Evolutionary conservation across 2,888 invertebrate genomes (phyloP), one percentile per base, ranked within the genome.

Genomic region (Tridacna gigas): DNA sequence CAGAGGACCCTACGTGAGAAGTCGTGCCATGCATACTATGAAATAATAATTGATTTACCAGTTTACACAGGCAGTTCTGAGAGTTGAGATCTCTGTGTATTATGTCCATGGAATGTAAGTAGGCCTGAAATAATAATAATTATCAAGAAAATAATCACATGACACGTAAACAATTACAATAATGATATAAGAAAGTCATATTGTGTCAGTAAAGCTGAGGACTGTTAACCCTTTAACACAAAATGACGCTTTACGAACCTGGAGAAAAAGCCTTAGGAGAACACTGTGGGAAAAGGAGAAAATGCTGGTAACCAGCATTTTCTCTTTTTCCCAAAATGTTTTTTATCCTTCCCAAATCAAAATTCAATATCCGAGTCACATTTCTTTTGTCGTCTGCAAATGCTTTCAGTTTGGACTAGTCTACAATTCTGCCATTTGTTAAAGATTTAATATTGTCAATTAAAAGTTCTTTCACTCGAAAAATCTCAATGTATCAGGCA

Each of bases 1-100:
- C 37, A 37, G 3, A 37, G 37, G 7, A 37, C 37, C 37, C 37
- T 7, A 4, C 7, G 37, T 37, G 37, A 37, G 37, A 37, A 37
- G 37, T 37, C 7, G 37, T 4, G 3, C 37, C 7, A 37, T 4
- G 7, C 3, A 37, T 37, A 7, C 37, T n/a, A n/a, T n/a, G n/a
- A n/a, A n/a, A 37, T 37, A 22, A 74, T 51, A 37, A 56, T 12
- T 7, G 7, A 81, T 95, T 93, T 92, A 97, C 97, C 95, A 97
- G 97, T 92, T 97, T 96, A 74, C 98, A 97, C 90, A 99, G 96
- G 95, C 98, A 99, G 96, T 99, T 99, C 95, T 98, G 97, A 37
- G 98, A 98, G 96, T 98, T 99, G 93, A 99, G 96, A 96, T 99
- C 99, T 77, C 98, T 95, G 95, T 99, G 99, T 89, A 99, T 98